Evolutionary conservation across 2,113 vertebrate species (phyloP).

Genomic region (Pantherophis guttatus): DNA sequence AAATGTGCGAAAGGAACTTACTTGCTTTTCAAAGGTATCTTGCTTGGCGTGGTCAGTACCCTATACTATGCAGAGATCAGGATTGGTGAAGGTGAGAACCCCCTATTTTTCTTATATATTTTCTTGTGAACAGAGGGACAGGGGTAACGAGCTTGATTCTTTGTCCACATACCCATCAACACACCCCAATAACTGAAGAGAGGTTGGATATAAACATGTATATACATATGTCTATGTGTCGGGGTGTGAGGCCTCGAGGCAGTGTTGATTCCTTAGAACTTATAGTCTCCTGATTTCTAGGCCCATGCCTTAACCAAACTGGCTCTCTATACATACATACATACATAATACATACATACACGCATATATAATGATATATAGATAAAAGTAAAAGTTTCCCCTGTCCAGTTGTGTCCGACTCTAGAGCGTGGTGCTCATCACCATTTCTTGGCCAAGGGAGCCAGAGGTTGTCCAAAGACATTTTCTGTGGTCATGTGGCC

Average conservation of each 20-base stretch:
- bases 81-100: background rate
- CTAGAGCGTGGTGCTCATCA: too few species aligned
- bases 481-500: too few species aligned
- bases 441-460: too few species aligned
- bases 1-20: background rate
- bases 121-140: background rate
- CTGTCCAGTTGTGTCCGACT: too few species aligned
- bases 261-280: too few species aligned
- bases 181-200: background rate
- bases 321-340: background rate
- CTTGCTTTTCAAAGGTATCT: background rate
- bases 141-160: background rate
- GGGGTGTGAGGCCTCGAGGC: too few species aligned
- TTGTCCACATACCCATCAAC: background rate
- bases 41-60: background rate
- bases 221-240: background rate
- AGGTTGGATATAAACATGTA: background rate
- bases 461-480: too few species aligned
- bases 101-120: background rate
- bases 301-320: background rate
- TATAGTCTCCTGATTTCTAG: too few species aligned
- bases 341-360: background rate
- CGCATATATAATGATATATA: too few species aligned
- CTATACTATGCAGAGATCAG: background rate
- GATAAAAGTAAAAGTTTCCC: too few species aligned